Percentiles rank a stretch among this genome's conserved stretches.
These are phyloP conservation scores for Dryocosmus kuriphilus DNA, from an alignment of 2,888 invertebrate species.

Conservation along the genomic window DNA sequence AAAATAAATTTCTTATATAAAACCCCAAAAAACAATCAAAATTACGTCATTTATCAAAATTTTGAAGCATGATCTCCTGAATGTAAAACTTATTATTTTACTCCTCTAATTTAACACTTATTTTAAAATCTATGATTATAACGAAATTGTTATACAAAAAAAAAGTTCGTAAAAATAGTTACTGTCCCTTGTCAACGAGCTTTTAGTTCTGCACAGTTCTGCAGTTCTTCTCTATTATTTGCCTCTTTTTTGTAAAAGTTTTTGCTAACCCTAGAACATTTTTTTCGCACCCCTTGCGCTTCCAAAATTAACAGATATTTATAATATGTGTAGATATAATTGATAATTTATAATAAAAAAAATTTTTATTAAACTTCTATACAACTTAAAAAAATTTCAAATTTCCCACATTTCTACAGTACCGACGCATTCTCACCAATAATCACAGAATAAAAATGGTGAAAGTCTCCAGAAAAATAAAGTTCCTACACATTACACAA, in stretches of 20 bases:
- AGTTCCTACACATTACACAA: background rate
- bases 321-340: background rate
- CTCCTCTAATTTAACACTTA: no score
- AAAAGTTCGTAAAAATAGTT: background rate
- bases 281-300: background rate
- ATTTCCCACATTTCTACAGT: background rate
- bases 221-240: no score
- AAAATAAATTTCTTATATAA: slow-evolving; percentile 23
- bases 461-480: background rate
- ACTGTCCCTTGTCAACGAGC: background rate
- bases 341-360: background rate
- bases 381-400: background rate
- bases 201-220: no score
- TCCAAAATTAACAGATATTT: background rate
- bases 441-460: background rate
- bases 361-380: background rate
- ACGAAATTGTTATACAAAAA: background rate
- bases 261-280: background rate
- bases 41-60: background rate
- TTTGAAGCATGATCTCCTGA: background rate
- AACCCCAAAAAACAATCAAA: background rate
- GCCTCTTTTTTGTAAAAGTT: background rate
- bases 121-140: no score
- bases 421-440: background rate
- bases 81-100: background rate